A percentile compares a stretch with the other conserved stretches of the same genome.
Evolutionary conservation across 1,140 invertebrate species (phyloP).

Genomic region (Leptinotarsa defecta): DNA sequence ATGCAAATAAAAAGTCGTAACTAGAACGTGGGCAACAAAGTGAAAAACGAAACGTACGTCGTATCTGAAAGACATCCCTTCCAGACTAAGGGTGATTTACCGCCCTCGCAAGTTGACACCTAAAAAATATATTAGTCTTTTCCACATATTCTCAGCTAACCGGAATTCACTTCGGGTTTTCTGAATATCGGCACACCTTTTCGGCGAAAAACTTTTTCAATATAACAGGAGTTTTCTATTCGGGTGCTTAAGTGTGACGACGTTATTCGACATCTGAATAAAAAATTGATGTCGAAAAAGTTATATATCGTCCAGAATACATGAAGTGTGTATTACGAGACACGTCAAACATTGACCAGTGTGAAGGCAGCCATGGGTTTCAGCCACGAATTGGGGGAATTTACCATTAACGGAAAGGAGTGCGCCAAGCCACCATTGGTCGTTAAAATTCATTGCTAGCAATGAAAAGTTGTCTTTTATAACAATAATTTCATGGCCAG

Average conservation of each 20-base stretch:
- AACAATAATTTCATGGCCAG: too few relatives aligned
- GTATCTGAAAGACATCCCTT: slow-evolving; percentile 8
- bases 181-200: slow-evolving; percentile 5
- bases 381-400: too few relatives aligned
- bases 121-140: slow-evolving; percentile 9
- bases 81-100: slow-evolving; percentile 5
- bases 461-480: too few relatives aligned
- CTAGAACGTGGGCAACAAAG: slow-evolving; percentile 1
- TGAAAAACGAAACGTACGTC: slow-evolving; percentile 5
- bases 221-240: slow-evolving; percentile 1
- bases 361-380: too few relatives aligned
- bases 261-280: neutral
- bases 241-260: slow-evolving; percentile 1
- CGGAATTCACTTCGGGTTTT: neutral
- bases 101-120: neutral
- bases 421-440: too few relatives aligned
- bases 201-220: slow-evolving; percentile 3
- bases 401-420: too few relatives aligned
- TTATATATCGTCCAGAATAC: neutral
- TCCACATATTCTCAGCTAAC: slow-evolving; percentile 5
- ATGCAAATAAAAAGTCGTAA: slow-evolving; percentile 6
- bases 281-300: neutral
- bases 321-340: neutral
- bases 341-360: neutral
- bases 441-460: too few relatives aligned